phyloP scores from a whole-genome alignment of 2,113 vertebrate species.

The Orthonyx spaldingii region DNA sequence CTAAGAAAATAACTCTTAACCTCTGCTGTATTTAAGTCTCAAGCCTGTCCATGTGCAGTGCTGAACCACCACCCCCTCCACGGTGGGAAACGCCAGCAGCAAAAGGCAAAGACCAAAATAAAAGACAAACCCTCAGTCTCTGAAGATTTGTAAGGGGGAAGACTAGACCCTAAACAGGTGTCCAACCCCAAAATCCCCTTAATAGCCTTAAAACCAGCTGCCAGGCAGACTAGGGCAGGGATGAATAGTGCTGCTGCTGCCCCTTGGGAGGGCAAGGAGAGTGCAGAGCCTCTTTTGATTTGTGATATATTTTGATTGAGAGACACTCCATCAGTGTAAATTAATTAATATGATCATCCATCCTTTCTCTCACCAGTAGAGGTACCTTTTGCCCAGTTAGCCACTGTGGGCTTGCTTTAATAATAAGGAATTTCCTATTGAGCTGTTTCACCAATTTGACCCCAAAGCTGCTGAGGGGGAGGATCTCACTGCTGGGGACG shows the following conservation, averaged over 20 bases:
- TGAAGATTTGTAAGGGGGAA: background rate
- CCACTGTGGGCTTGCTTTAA: background rate
- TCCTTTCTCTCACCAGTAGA: background rate
- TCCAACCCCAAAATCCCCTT: background rate
- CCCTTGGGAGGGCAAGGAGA: background rate
- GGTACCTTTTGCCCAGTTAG: background rate
- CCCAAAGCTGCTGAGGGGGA: background rate
- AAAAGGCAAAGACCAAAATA: background rate
- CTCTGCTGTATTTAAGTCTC: background rate
- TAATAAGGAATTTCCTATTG: background rate
- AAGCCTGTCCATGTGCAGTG: rapidly evolving
- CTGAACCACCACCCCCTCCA: background rate
- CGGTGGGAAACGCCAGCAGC: background rate
- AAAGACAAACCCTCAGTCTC: background rate
- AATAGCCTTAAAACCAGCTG: background rate
- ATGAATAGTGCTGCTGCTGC: background rate
- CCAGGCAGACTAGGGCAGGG: background rate
- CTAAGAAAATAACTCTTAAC: background rate
- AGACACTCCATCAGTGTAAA: background rate
- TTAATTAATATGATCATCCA: background rate
- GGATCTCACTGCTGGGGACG: rapidly evolving
- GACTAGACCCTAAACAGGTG: background rate
- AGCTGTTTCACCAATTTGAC: background rate
- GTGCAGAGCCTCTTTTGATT: background rate
- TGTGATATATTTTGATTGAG: background rate